phyloP scores from a whole-genome alignment of 2,797 vertebrate species.

The Eremophila alpestris region DNA sequence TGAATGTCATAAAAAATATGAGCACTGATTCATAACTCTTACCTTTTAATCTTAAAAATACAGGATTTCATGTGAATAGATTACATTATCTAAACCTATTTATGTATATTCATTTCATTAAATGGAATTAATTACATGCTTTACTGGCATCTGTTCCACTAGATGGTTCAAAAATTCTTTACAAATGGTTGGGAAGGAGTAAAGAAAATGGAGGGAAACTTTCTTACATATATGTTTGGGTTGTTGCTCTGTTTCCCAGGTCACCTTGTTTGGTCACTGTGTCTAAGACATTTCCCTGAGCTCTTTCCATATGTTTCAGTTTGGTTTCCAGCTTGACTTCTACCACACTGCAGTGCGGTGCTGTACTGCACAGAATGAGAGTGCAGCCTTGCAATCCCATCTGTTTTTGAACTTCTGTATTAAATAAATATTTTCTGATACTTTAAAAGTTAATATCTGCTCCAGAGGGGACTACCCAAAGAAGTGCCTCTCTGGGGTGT shows the following conservation, averaged over 20 bases:
- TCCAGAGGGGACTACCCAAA: too few relatives aligned
- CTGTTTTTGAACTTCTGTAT: not conserved
- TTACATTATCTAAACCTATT: not conserved
- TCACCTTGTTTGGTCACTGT: not conserved
- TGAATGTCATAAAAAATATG: not conserved
- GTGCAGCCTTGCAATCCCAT: not conserved
- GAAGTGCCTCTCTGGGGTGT: too few relatives aligned
- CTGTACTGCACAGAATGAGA: not conserved
- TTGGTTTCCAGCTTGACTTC: not conserved
- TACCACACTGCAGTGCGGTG: fast-evolving
- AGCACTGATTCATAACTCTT: not conserved
- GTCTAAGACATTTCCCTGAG: not conserved
- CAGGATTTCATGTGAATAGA: not conserved
- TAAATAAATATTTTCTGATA: not conserved
- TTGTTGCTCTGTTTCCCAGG: not conserved
- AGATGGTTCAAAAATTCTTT: not conserved
- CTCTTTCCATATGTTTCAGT: not conserved
- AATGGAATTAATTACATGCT: not conserved
- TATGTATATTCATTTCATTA: not conserved
- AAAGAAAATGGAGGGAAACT: not conserved
- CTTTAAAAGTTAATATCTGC: not conserved
- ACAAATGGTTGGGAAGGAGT: not conserved
- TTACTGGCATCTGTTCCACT: not conserved
- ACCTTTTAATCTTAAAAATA: not conserved
- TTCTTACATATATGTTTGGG: fast-evolving